phyloP scores from a whole-genome alignment of 2,888 invertebrate genomes.

The Lasioglossum figueresi region DNA sequence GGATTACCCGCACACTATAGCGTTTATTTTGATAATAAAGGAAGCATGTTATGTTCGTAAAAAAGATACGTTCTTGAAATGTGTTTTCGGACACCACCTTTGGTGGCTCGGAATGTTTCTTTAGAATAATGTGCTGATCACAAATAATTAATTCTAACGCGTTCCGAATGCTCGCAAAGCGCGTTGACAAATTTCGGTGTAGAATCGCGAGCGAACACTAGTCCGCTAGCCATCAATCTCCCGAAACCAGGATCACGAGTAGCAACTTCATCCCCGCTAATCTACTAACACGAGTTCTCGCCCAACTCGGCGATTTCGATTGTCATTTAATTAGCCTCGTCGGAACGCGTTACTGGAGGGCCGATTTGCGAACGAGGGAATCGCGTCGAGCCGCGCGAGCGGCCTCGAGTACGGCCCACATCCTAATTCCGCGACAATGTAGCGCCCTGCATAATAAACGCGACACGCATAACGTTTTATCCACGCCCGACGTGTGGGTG shows the following conservation, averaged over 20 bases:
- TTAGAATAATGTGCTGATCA: background rate
- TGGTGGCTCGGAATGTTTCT: background rate
- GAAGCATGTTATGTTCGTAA: background rate
- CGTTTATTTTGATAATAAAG: background rate
- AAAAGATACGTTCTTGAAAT: background rate
- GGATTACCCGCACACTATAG: background rate
- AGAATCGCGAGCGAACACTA: background rate
- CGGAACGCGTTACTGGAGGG: constrained; percentile 14
- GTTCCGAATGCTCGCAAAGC: background rate
- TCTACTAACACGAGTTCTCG: constrained; percentile 15
- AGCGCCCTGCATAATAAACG: constrained; percentile 63
- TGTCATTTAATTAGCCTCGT: constrained; percentile 40
- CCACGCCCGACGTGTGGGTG: constrained; percentile 17
- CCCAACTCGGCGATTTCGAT: constrained; percentile 22
- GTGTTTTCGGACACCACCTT: background rate
- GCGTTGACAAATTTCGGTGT: background rate
- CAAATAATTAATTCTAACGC: background rate
- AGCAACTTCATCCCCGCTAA: constrained; percentile 17
- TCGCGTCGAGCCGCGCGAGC: constrained; percentile 4
- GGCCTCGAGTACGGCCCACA: background rate
- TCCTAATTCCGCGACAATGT: constrained; percentile 62
- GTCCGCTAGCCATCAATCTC: background rate
- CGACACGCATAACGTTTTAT: constrained; percentile 65
- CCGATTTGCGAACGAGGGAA: constrained; percentile 30
- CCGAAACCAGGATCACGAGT: constrained; percentile 7